Conservation (phyloP, 2,113 vertebrate genomes). For the Pipa parva region DNA sequence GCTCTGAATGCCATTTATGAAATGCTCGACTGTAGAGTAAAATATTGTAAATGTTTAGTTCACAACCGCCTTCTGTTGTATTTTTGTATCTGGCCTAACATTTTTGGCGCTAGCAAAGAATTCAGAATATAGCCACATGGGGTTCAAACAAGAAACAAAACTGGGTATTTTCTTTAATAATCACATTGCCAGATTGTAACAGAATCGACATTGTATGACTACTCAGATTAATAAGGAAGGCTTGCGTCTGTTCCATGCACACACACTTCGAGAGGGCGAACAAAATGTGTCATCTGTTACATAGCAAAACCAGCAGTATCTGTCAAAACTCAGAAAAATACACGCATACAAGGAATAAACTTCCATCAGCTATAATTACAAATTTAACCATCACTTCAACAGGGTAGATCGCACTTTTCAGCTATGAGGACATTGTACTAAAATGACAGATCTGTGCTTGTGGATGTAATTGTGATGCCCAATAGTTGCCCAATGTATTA, state of each 20-base stretch:
- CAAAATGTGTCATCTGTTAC: conserved; percentile 36
- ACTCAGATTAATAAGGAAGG: conserved; percentile 25
- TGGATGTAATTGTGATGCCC: too few species aligned
- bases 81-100: conserved; percentile 44
- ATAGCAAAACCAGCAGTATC: conserved; percentile 26
- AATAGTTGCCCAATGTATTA: too few species aligned
- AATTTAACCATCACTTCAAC: conserved; percentile 19
- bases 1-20: not conserved
- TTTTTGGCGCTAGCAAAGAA: conserved; percentile 59
- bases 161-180: conserved; percentile 52
- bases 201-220: conserved; percentile 49
- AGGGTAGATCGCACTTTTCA: not conserved
- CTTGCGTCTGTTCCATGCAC: conserved; percentile 26
- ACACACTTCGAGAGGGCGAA: conserved; percentile 29
- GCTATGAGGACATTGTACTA: not conserved
- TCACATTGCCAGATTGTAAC: conserved; percentile 49
- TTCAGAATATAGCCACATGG: conserved; percentile 56
- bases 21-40: conserved; percentile 44
- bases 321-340: conserved; percentile 32
- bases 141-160: conserved; percentile 53
- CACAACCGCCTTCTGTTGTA: conserved; percentile 42
- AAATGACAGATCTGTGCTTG: not conserved
- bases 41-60: conserved; percentile 52
- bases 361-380: conserved; percentile 6
- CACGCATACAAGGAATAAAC: conserved; percentile 9